Evolutionary conservation across 1,140 invertebrate species (phyloP).

Genomic region (Cryptotermes secundus): DNA sequence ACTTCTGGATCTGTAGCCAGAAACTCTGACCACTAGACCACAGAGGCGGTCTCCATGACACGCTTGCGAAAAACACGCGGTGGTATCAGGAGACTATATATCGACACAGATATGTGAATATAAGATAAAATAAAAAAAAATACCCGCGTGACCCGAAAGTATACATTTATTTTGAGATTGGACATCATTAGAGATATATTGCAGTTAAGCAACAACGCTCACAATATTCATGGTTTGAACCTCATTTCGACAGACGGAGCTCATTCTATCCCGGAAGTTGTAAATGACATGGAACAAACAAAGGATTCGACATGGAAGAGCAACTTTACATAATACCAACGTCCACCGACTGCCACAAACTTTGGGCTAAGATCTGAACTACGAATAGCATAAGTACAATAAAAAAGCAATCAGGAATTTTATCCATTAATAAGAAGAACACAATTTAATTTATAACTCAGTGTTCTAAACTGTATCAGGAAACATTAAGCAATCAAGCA

Average conservation of each 20-base stretch:
- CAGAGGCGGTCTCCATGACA: too few species aligned
- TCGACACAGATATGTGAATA: too few species aligned
- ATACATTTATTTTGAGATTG: too few species aligned
- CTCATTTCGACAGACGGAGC: not conserved
- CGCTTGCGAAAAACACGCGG: too few species aligned
- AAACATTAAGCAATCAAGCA: conserved; percentile 8
- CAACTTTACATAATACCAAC: not conserved
- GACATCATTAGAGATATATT: too few species aligned
- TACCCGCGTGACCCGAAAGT: too few species aligned
- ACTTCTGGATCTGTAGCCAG: too few species aligned
- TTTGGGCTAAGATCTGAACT: not conserved
- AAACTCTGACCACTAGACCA: too few species aligned
- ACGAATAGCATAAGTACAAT: not conserved
- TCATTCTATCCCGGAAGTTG: not conserved
- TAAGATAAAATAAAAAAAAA: too few species aligned
- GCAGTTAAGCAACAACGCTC: not conserved
- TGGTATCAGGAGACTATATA: too few species aligned
- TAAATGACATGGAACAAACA: not conserved
- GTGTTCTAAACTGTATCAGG: too few species aligned
- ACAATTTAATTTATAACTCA: not conserved
- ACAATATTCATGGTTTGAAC: not conserved
- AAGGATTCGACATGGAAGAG: not conserved
- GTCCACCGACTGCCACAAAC: not conserved
- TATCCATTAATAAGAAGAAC: not conserved
- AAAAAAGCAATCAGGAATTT: not conserved